Evolutionary conservation across 2,888 invertebrate genomes (phyloP), one percentile per base, ranked within the genome.

Genomic region (Conops quadrifasciatus): DNA sequence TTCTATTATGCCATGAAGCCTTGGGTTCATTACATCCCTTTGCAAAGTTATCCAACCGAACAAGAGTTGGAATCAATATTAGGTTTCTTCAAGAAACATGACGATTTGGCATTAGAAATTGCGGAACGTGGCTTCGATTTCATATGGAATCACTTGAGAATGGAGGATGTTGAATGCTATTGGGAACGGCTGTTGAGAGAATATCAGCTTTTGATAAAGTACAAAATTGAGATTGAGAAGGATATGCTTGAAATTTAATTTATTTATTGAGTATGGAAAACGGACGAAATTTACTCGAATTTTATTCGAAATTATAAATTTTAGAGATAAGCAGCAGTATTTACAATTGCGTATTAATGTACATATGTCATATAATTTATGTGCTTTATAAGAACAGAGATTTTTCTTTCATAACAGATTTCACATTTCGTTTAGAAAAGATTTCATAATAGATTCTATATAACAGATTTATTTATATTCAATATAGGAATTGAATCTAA

Each of bases 1-100:
- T 98, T 96, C 85, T 98, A 98, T 83, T 89, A 91, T 2, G 90
- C 92, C 13, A 86, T 98, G 80, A 93, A 93, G 83, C 97, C 97
- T 0, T 98, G 98, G 98, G 90, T 96, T 53, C 98, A 98, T 86
- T 98, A 96, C 84, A 89, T 98, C 75, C 98, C 98, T 0, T 90
- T 98, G 0, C 89, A 88, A 75, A 90, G 91, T 30, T 87, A 89
- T 77, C 88, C 92, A 16, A 89, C 87, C 26, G 88, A 92, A 84
- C 87, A 90, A 56, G 90, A 95, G 75, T 88, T 96, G n/a, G 88
- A 89, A 78, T 88, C 90, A 62, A 84, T 95, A 26, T 86, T 98
- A 5, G 83, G 90, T 59, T 98, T 94, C 87, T 93, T 93, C 26
- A 88, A 88, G 78, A 87, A 90, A 69, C 90, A 97, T 85, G 94